Evolutionary conservation across 2,113 vertebrate genomes (phyloP), one percentile per base, ranked within the genome.

Genomic region (Hiodon alosoides): DNA sequence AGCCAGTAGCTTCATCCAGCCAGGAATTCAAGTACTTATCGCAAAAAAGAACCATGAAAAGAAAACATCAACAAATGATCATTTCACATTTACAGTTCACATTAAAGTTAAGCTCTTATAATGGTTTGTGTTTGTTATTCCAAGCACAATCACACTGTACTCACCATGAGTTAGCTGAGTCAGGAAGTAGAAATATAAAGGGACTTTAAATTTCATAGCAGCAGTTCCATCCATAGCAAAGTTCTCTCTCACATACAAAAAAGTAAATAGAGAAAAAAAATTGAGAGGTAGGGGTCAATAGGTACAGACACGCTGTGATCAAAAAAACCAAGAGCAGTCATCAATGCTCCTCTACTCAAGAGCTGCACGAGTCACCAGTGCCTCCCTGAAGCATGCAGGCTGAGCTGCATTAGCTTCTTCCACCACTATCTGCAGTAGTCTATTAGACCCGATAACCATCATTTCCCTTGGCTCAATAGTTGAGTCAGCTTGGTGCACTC

Each of bases 151-250:
- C 47, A 60, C 55, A 67, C 76, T 76, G 72, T 83, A 91, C 91
- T 90, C 85, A 92, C 91, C 88, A 55, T 70, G 77, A 60, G 86
- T 88, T 86, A 89, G 69, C 82, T 87, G 79, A 68, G 81, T 71
- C 83, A 89, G 79, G 31, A 88, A 65, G 77, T 78, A 78, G 75
- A 79, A 73, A 78, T 10, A 77, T 81, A 82, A 13, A 81, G 91
- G 89, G 88, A 92, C 91, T 92, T 90, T 91, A 89, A 81, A 87
- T 88, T 59, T 61, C 89, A 91, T 89, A 79, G 80, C 77, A 64
- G 72, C 76, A 71, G 68, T 78, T 79, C 86, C 85, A 76, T 86
- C 83, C 67, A 51, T 84, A 57, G 80, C 60, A 54, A 68, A 78
- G 14, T 77, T 72, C 50, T 17, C 17, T 69, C 17, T 61, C 60